A percentile compares a stretch with the other conserved stretches of the same genome.
Conservation (phyloP, 2,888 invertebrate species). For the Noctua fimbriata region DNA sequence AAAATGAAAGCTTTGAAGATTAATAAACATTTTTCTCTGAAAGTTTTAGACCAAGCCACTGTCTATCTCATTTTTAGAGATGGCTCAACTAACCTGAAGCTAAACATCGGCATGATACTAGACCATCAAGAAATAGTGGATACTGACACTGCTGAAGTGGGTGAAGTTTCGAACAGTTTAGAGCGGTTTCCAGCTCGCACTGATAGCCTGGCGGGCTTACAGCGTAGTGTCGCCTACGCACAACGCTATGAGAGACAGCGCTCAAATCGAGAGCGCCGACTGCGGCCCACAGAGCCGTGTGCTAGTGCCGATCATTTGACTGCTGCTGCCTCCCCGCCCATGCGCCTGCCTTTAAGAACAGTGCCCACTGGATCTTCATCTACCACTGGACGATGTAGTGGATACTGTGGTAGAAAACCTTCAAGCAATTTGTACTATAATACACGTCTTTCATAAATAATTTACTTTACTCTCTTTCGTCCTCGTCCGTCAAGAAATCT, state of each 20-base stretch:
- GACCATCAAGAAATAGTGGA: slow-evolving; percentile 88
- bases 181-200: slow-evolving; percentile 79
- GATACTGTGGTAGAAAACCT: slow-evolving; percentile 72
- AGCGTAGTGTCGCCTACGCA: slow-evolving; percentile 78
- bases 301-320: slow-evolving; percentile 78
- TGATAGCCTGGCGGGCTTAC: slow-evolving; percentile 81
- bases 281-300: slow-evolving; percentile 70
- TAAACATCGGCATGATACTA: slow-evolving; percentile 87
- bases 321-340: slow-evolving; percentile 75
- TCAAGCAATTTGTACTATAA: slow-evolving; percentile 78
- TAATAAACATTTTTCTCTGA: slow-evolving; percentile 84
- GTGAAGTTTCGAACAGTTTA: slow-evolving; percentile 76
- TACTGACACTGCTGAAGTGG: slow-evolving; percentile 82
- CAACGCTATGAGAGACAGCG: slow-evolving; percentile 75
- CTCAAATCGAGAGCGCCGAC: slow-evolving; percentile 73
- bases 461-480: slow-evolving; percentile 29
- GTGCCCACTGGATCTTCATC: slow-evolving; percentile 55
- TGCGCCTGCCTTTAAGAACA: slow-evolving; percentile 72
- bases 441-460: slow-evolving; percentile 74
- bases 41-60: slow-evolving; percentile 84
- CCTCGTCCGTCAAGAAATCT: no score
- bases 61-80: slow-evolving; percentile 84
- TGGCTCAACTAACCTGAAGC: slow-evolving; percentile 82
- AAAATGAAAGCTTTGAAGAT: slow-evolving; percentile 87
- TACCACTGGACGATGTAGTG: slow-evolving; percentile 13